A percentile compares a stretch with the other conserved stretches of the same genome.
Evolutionary conservation across 2,113 vertebrate species (phyloP).

Genomic region (Cyanistes caeruleus): DNA sequence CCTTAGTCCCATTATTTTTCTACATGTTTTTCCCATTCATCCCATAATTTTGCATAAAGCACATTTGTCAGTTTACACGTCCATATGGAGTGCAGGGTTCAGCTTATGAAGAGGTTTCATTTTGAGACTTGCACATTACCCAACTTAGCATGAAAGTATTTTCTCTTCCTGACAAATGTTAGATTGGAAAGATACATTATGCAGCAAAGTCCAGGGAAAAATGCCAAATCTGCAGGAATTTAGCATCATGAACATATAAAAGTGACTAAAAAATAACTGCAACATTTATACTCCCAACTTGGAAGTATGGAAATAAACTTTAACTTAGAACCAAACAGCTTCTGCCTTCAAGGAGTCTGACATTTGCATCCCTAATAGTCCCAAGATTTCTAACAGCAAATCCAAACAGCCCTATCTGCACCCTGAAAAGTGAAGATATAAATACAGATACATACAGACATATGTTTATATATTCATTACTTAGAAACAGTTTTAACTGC

Average conservation of each 20-base stretch:
- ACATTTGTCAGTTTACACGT: neutral
- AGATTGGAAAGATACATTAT: neutral
- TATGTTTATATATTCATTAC: neutral
- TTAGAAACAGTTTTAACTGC: conserved; percentile 1
- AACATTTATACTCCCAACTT: neutral
- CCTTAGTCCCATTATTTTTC: neutral
- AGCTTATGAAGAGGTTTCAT: neutral
- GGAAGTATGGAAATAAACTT: conserved; percentile 22
- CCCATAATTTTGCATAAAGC: neutral
- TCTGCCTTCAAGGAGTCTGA: neutral
- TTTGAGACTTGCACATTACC: neutral
- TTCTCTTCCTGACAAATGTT: neutral
- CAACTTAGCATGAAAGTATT: neutral
- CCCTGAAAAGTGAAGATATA: neutral
- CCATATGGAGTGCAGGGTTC: neutral
- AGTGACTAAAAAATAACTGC: neutral
- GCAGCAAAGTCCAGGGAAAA: neutral
- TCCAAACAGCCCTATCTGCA: neutral
- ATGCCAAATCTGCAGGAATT: neutral
- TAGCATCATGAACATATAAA: neutral
- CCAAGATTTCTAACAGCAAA: neutral
- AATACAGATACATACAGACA: neutral
- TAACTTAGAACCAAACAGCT: neutral
- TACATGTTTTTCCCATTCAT: neutral
- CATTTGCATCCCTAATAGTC: neutral